Evolutionary conservation across 1,140 invertebrate species (phyloP).

Genomic region (Cydia amplana): DNA sequence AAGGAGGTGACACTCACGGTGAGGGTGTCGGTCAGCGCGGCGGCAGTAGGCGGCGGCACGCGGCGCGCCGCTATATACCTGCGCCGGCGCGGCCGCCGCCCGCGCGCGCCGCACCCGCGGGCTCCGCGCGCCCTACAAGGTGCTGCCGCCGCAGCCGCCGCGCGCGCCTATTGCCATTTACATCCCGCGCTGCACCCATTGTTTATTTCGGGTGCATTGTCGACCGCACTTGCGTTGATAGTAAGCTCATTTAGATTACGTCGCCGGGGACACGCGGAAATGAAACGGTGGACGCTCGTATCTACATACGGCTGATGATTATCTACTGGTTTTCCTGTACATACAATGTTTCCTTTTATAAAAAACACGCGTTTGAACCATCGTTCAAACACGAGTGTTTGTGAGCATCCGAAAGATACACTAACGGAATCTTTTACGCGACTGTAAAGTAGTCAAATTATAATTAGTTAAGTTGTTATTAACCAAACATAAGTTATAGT

Average conservation of each 20-base stretch:
- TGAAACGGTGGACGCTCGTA: not conserved
- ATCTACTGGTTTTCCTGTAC: no score
- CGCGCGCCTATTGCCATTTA: slow-evolving; percentile 15
- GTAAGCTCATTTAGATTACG: not conserved
- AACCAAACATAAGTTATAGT: no score
- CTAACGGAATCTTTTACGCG: no score
- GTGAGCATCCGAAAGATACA: no score
- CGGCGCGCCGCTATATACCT: slow-evolving; percentile 17
- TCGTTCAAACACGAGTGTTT: no score
- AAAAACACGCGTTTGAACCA: no score
- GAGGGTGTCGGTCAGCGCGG: slow-evolving; percentile 17
- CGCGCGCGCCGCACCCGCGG: not conserved
- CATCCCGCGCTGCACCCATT: slow-evolving; percentile 3
- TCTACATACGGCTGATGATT: no score
- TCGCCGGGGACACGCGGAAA: slow-evolving; percentile 2
- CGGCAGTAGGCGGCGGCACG: slow-evolving; percentile 32
- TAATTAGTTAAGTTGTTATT: no score
- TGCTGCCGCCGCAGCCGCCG: slow-evolving; percentile 8
- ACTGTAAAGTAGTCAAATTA: no score
- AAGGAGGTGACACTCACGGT: slow-evolving; percentile 23
- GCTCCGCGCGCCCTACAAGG: slow-evolving; percentile 12
- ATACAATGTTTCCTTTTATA: no score
- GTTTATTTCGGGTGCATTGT: slow-evolving; percentile 20
- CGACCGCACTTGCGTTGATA: slow-evolving; percentile 1
- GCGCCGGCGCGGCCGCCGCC: not conserved